Evolutionary conservation across 2,113 vertebrate species (phyloP).

Genomic region (Stegostoma tigrinum): DNA sequence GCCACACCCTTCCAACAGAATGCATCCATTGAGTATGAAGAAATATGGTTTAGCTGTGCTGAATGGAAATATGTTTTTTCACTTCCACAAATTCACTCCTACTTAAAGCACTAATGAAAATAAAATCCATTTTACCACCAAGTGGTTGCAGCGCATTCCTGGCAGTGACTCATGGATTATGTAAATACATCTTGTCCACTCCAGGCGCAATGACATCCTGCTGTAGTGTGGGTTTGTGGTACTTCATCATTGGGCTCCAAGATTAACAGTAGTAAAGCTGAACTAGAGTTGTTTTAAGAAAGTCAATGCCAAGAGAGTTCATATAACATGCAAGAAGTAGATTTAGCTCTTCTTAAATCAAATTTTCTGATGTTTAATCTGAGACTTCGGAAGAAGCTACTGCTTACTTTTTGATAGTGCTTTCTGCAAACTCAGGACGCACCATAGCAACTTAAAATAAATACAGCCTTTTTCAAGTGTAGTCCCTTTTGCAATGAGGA

Average conservation of each 20-base stretch:
- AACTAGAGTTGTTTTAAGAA: slow-evolving; percentile 11
- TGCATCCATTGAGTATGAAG: not conserved
- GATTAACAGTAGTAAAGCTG: slow-evolving; percentile 35
- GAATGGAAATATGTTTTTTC: slow-evolving; percentile 17
- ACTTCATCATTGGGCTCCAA: slow-evolving; percentile 29
- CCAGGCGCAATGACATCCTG: slow-evolving; percentile 21
- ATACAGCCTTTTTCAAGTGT: not conserved
- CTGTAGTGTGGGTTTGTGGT: slow-evolving; percentile 9
- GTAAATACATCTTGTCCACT: slow-evolving; percentile 32
- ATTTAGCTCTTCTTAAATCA: not conserved
- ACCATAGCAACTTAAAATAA: not conserved
- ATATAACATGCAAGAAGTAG: not conserved
- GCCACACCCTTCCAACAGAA: too few relatives aligned
- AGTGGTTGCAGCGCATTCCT: slow-evolving; percentile 31
- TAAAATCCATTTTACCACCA: slow-evolving; percentile 31
- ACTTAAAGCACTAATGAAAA: not conserved
- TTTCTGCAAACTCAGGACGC: not conserved
- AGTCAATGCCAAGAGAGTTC: not conserved
- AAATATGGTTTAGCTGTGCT: not conserved
- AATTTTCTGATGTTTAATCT: not conserved
- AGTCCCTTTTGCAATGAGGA: not conserved
- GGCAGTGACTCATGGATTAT: slow-evolving; percentile 21
- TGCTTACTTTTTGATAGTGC: not conserved
- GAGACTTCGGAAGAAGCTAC: not conserved
- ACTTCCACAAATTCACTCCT: not conserved